These are phyloP conservation scores for Boulengeromyrus knoepffleri DNA, from an alignment of 2,113 vertebrate species.

Conservation along the genomic window DNA sequence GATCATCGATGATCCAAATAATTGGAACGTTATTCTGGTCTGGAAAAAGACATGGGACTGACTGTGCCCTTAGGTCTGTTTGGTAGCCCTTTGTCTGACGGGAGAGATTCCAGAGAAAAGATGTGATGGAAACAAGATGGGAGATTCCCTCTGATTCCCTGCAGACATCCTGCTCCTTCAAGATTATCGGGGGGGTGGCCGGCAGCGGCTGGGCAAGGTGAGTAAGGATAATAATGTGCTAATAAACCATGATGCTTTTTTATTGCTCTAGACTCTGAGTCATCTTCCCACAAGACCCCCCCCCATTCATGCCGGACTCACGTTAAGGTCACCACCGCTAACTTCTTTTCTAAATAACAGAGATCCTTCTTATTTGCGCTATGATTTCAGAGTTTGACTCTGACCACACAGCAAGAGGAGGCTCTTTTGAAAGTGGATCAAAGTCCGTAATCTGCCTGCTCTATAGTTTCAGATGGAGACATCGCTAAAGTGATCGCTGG, in stretches of 20 bases:
- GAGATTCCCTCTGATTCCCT: neutral
- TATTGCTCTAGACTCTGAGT: neutral
- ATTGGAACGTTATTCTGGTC: neutral
- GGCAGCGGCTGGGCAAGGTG: neutral
- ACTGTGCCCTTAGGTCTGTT: neutral
- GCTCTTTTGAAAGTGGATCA: neutral
- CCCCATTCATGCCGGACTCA: neutral
- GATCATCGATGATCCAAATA: neutral
- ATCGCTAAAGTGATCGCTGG: neutral
- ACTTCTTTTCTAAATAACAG: neutral
- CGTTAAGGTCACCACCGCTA: neutral
- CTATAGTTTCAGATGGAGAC: neutral
- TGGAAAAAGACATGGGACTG: neutral
- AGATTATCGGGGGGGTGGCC: neutral
- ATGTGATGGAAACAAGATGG: neutral
- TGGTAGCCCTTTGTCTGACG: neutral
- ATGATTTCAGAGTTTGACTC: neutral
- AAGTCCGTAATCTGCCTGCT: neutral
- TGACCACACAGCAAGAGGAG: neutral
- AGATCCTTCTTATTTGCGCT: neutral
- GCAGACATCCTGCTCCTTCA: neutral
- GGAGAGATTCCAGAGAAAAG: slow-evolving; percentile 8
- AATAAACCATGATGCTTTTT: neutral
- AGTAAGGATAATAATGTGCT: neutral
- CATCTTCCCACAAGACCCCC: neutral